These are phyloP conservation scores for Orientallactaga sibirica DNA, from an alignment of 2,797 vertebrate species.

Conservation along the genomic window DNA sequence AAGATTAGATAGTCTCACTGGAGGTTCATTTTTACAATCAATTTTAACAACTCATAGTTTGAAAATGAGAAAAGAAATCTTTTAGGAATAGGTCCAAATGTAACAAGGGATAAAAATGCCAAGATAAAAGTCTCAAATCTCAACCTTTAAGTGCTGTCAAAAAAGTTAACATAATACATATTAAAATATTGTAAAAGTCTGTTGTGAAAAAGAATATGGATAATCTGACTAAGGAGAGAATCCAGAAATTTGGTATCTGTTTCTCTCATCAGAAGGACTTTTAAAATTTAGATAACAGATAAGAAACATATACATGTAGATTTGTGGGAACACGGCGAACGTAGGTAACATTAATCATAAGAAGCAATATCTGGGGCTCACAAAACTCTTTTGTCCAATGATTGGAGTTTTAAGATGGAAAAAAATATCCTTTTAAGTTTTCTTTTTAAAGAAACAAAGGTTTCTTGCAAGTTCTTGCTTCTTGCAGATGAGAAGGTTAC, in stretches of 20 bases:
- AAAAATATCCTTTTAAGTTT: conserved; percentile 43
- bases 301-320: conserved; percentile 5
- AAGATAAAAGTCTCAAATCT: conserved; percentile 53
- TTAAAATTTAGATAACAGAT: conserved; percentile 51
- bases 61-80: conserved; percentile 56
- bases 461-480: conserved; percentile 47
- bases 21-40: conserved; percentile 57
- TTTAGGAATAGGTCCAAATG: conserved; percentile 55
- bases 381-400: conserved; percentile 14
- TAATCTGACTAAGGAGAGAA: conserved; percentile 3
- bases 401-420: conserved; percentile 18
- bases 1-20: conserved; percentile 28
- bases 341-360: conserved; percentile 21
- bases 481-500: conserved; percentile 20
- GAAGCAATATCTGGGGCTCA: background rate
- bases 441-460: conserved; percentile 60
- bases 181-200: conserved; percentile 43
- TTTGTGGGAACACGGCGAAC: background rate
- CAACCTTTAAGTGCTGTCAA: conserved; percentile 47
- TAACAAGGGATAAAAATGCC: conserved; percentile 57
- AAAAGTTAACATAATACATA: conserved; percentile 45
- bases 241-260: conserved; percentile 42
- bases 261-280: conserved; percentile 43
- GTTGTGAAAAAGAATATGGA: background rate
- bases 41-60: conserved; percentile 48